Evolutionary conservation across 2,797 vertebrate species (phyloP).

Genomic region (Trematocara caparti): DNA sequence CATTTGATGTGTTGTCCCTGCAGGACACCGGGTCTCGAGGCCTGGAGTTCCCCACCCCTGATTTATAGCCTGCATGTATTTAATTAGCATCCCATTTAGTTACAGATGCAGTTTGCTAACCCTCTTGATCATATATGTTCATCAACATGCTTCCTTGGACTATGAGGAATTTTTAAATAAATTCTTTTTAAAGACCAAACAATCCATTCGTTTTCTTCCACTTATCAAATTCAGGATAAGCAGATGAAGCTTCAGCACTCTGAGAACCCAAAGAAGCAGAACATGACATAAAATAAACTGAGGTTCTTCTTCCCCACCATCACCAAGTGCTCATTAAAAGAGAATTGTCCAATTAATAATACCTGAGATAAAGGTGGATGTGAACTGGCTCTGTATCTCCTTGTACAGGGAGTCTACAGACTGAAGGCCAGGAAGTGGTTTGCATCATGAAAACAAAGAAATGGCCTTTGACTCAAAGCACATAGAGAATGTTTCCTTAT

Average conservation of each 20-base stretch:
- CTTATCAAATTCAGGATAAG: background rate
- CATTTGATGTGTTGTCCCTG: background rate
- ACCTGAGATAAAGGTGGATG: background rate
- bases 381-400: fast-evolving
- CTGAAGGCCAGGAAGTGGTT: background rate
- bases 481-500: background rate
- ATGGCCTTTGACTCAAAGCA: background rate
- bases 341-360: background rate
- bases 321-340: background rate
- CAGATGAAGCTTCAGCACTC: background rate
- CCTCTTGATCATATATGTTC: background rate
- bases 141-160: background rate
- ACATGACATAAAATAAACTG: background rate
- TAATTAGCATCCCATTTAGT: background rate
- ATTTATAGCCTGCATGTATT: background rate
- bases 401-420: fast-evolving
- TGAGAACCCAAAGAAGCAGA: background rate
- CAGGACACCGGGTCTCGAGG: fast-evolving
- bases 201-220: background rate
- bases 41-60: background rate
- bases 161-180: background rate
- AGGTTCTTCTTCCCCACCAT: background rate
- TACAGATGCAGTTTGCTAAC: background rate
- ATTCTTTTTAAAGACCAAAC: background rate
- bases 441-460: background rate